These are phyloP conservation scores for Aphelinus atriplicis DNA, from an alignment of 1,140 invertebrate species.

Conservation along the genomic window DNA sequence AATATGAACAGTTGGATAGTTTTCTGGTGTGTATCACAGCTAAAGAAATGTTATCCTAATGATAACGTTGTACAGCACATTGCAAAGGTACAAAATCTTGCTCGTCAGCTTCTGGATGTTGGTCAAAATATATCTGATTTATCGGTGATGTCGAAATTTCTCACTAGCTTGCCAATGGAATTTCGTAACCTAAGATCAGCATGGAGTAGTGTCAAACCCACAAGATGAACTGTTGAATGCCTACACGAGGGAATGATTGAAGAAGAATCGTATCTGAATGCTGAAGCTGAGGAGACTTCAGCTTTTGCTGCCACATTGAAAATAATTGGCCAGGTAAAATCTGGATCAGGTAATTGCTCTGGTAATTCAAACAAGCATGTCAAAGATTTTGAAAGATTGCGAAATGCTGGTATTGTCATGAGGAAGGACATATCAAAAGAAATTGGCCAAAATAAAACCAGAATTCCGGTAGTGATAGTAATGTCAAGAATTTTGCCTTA, in stretches of 20 bases:
- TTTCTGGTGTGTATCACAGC: slow-evolving; percentile 33
- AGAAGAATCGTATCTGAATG: background rate
- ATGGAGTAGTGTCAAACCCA: slow-evolving; percentile 22
- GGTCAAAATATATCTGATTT: slow-evolving; percentile 25
- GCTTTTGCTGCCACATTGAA: background rate
- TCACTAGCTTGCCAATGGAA: slow-evolving; percentile 28
- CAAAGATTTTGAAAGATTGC: background rate
- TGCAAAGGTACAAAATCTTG: slow-evolving; percentile 38
- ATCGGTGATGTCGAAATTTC: slow-evolving; percentile 38
- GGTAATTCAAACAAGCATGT: no score
- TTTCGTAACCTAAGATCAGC: slow-evolving; percentile 25
- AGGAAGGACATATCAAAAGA: background rate
- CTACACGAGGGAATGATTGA: slow-evolving; percentile 4
- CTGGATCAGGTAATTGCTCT: no score
- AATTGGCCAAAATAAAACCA: background rate
- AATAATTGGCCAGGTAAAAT: background rate
- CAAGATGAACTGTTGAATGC: background rate
- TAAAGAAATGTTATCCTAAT: slow-evolving; percentile 31
- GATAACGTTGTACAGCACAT: slow-evolving; percentile 41
- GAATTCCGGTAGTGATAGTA: background rate
- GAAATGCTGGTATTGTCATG: no score
- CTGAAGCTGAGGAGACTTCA: slow-evolving; percentile 8
- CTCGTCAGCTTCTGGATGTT: slow-evolving; percentile 29
- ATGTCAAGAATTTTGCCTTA: background rate
- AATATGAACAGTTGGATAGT: slow-evolving; percentile 19